Evolutionary conservation across 2,797 vertebrate species (phyloP).

Genomic region (Notolepis coatsorum): DNA sequence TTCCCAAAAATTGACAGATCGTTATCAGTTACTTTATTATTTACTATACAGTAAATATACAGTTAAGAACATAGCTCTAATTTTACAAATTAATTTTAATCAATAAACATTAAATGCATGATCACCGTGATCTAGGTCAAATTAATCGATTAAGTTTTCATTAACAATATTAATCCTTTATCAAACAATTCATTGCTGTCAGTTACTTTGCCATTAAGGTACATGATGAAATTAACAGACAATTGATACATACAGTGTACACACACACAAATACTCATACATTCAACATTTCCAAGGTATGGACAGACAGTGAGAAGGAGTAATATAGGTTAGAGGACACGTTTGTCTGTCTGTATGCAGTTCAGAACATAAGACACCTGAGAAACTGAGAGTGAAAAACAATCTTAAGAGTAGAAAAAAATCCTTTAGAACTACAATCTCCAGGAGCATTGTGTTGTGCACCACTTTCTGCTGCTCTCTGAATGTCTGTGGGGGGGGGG

Average conservation of each 20-base stretch:
- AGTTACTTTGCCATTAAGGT: conserved; percentile 34
- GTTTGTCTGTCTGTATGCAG: conserved; percentile 32
- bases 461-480: conserved; percentile 44
- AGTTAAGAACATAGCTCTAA: conserved; percentile 41
- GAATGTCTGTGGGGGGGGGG: conserved; percentile 41
- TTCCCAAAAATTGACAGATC: conserved; percentile 66
- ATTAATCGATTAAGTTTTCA: conserved; percentile 44
- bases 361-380: conserved; percentile 73
- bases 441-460: conserved; percentile 48
- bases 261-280: conserved; percentile 14
- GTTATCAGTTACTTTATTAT: conserved; percentile 54
- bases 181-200: conserved; percentile 60
- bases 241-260: conserved; percentile 15
- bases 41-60: conserved; percentile 52
- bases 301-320: conserved; percentile 28
- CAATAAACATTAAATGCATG: conserved; percentile 63
- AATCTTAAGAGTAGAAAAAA: conserved; percentile 69
- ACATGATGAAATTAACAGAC: conserved; percentile 36
- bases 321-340: conserved; percentile 28
- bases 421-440: conserved; percentile 50
- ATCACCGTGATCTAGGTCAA: conserved; percentile 52
- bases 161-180: conserved; percentile 39
- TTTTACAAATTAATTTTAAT: conserved; percentile 54
- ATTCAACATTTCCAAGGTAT: conserved; percentile 36
- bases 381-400: conserved; percentile 68